These are phyloP conservation scores for Orthosia gracilis DNA, from an alignment of 2,888 invertebrate genomes.

Conservation along the genomic window DNA sequence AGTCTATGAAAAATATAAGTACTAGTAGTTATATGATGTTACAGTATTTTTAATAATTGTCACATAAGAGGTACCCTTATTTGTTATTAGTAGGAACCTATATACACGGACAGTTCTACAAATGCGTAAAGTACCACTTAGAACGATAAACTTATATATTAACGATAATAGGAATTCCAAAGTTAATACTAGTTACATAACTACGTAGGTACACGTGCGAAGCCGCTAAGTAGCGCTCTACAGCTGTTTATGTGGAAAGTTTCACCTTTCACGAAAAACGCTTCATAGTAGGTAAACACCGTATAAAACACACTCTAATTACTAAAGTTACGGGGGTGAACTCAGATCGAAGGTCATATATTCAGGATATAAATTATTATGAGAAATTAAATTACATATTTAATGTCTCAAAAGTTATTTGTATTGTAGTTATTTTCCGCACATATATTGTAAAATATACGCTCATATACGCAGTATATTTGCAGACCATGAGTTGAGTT, in stretches of 20 bases:
- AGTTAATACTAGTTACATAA: constrained; percentile 4
- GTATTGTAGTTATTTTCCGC: constrained; percentile 14
- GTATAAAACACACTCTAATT: constrained; percentile 6
- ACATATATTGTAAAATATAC: constrained; percentile 15
- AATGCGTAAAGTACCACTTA: neutral
- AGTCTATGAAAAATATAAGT: neutral
- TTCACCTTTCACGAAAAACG: constrained; percentile 29
- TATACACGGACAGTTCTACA: neutral
- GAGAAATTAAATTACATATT: neutral
- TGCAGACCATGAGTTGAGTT: constrained; percentile 46
- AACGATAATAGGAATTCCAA: neutral
- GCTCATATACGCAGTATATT: constrained; percentile 15
- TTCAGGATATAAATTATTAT: no score
- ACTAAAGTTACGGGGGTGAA: constrained; percentile 11
- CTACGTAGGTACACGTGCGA: neutral
- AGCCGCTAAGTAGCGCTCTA: neutral
- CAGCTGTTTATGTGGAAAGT: constrained; percentile 37
- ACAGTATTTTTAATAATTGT: no score
- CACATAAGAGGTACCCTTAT: no score
- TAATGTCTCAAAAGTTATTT: neutral
- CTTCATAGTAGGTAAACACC: constrained; percentile 7
- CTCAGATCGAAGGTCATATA: constrained; percentile 6
- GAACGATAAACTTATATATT: neutral
- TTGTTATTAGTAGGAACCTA: no score
- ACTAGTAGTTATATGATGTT: no score